phyloP scores from a whole-genome alignment of 2,113 vertebrate genomes.

The Chloroceryle aenea region DNA sequence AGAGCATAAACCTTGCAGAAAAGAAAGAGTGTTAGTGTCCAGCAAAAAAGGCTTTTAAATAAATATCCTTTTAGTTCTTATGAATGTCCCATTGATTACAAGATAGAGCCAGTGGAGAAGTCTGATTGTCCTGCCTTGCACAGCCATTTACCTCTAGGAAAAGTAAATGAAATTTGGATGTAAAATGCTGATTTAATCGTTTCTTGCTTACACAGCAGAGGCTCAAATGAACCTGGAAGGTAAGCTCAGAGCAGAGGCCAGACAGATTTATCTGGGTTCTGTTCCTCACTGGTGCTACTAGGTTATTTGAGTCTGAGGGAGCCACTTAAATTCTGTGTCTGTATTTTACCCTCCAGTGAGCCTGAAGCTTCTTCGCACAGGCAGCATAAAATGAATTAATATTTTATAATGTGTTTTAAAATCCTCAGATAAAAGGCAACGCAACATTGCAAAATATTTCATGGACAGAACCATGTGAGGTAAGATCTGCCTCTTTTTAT shows the following conservation, averaged over 20 bases:
- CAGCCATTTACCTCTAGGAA: background rate
- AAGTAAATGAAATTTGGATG: background rate
- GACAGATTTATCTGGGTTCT: background rate
- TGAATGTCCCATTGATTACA: background rate
- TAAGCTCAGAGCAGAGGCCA: background rate
- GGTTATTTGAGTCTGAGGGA: background rate
- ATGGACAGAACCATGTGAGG: background rate
- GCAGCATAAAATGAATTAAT: background rate
- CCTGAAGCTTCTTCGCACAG: background rate
- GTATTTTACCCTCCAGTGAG: background rate
- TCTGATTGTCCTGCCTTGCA: background rate
- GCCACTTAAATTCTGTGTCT: background rate
- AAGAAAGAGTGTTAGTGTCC: background rate
- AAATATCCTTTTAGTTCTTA: background rate
- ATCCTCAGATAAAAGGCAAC: background rate
- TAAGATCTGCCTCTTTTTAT: background rate
- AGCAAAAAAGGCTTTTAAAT: background rate
- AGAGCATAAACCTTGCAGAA: background rate
- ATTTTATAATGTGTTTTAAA: conserved; percentile 2
- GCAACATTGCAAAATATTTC: background rate
- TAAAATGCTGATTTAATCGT: background rate
- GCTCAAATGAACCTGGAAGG: background rate
- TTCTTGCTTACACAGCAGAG: background rate
- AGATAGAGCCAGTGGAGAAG: background rate
- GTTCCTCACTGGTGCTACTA: background rate